Base-by-base conservation (phyloP, 2,888 invertebrate species). In the Lepidochitona cinerea region DNA sequence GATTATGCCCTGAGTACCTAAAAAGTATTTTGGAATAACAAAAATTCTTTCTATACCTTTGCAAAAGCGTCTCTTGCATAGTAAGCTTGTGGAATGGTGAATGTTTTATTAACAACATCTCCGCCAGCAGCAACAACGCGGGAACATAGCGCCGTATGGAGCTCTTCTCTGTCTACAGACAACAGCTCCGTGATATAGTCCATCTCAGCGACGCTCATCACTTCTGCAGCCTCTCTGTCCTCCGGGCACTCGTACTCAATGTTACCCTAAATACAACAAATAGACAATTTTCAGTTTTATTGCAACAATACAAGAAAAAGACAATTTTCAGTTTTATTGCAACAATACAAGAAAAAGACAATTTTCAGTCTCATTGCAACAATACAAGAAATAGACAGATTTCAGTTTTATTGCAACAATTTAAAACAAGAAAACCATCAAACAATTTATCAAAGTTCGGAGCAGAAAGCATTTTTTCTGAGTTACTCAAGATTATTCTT, bases 41-140 rank as follows among this genome's bases (percentile, higher is more conserved):
- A 71, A 71, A 37, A 71, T 4, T 0, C 23, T 67, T 7, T 49
- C 59, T 66, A 78, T 82, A 94, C 94, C 93, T 99, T 99, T 1
- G 97, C 96, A 70, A 97, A 92, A 5, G 99, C 98, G 91, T 98
- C 96, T 79, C 96, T 92, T 18, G 97, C 98, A 88, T 95, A 96
- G 85, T 94, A 93, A 0, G 98, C 97, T 89, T 97, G 96, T 0
- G 92, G 92, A 67, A 95, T 93, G 70, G 96, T 96, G 89, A 98
- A 97, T 79, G 94, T 94, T 92, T 98, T 98, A 90, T 95, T 94
- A 93, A 97, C 95, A 23, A 97, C 94, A 90, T 96, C 96, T 80
- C 97, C 97, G 14, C 96, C 95, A 0, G 98, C 98, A 0, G 98
- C 95, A 83, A 99, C 96, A 66, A 97, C 96, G 75, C 98, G 93